Base-by-base conservation (phyloP, 2,797 vertebrate genomes). In the Epinephelus malabaricus region DNA sequence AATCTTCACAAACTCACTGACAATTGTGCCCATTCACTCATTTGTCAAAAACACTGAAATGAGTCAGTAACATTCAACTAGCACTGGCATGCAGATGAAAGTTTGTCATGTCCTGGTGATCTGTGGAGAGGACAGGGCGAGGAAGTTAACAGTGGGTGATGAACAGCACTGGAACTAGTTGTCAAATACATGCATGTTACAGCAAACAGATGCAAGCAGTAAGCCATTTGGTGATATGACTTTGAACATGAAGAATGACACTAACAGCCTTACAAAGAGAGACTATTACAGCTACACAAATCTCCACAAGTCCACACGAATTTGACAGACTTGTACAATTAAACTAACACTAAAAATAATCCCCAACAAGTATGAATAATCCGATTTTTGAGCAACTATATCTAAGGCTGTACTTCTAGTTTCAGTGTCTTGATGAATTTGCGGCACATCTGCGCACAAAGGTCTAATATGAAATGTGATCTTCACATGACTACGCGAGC, bases 401-500 rank as follows among this genome's bases (percentile, higher is more conserved):
- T 56, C 68, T 69, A 23, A 34, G 19, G 38, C 71, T 84, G 59
- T 51, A 21, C 58, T 62, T 43, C 27, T 21, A 60, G 55, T 50
- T 56, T 51, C 8, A 23, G 21, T 7, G 66, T 85, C 70, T 73
- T 50, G 46, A 78, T 90, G 67, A 76, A 69, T 83, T 69, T 81
- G 64, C 73, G 82, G 75, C 67, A 86, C 73, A 73, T 69, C 78
- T 71, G 61, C 75, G 47, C 72, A 81, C 77, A 76, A 72, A 79
- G 56, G 74, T 77, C 30, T 59, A 81, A 78, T 34, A 89, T 88
- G 92, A 92, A 81, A 88, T 77, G 72, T 87, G 85, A 87, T 86
- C 89, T 83, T 75, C 91, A 92, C 87, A 92, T 74, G 91, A 87
- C 83, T 76, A 90, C 72, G 89, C 89, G 82, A 95, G 92, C 95